Conservation (phyloP, 2,797 vertebrate genomes). For the Neosalanx taihuensis region DNA sequence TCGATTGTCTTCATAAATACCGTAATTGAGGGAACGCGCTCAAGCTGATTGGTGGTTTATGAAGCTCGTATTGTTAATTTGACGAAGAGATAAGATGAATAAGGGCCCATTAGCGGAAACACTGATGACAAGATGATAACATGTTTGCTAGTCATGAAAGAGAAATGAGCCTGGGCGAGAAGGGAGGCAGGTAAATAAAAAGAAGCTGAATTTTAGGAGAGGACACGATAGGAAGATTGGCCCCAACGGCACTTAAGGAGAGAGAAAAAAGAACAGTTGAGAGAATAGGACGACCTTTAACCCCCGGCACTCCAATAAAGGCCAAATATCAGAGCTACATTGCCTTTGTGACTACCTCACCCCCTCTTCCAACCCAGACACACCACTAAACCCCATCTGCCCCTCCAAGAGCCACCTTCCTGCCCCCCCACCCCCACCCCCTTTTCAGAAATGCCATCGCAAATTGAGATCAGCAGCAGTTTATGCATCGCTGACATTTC, state of each 20-base stretch:
- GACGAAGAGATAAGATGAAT: slow-evolving; percentile 3
- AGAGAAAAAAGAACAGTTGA: not conserved
- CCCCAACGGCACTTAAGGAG: not conserved
- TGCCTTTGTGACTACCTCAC: not conserved
- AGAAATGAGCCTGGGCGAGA: not conserved
- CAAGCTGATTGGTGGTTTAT: not conserved
- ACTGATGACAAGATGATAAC: not conserved
- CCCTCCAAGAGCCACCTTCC: not conserved
- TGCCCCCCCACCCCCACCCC: slow-evolving; percentile 26
- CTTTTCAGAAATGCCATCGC: slow-evolving; percentile 64
- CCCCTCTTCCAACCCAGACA: not conserved
- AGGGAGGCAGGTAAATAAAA: not conserved
- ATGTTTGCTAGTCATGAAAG: slow-evolving; percentile 8
- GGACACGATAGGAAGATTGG: not conserved
- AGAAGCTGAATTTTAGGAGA: not conserved
- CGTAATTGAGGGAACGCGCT: not conserved
- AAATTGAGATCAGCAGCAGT: slow-evolving; percentile 70
- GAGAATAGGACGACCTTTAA: not conserved
- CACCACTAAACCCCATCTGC: too few relatives aligned
- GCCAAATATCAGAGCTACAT: slow-evolving; percentile 6
- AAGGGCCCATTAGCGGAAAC: not conserved
- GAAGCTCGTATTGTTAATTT: not conserved
- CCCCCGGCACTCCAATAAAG: slow-evolving; percentile 14
- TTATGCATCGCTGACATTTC: slow-evolving; percentile 68
- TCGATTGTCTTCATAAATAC: not conserved